phyloP scores from a whole-genome alignment of 1,140 invertebrate species.

The Psilanteris sp. region DNA sequence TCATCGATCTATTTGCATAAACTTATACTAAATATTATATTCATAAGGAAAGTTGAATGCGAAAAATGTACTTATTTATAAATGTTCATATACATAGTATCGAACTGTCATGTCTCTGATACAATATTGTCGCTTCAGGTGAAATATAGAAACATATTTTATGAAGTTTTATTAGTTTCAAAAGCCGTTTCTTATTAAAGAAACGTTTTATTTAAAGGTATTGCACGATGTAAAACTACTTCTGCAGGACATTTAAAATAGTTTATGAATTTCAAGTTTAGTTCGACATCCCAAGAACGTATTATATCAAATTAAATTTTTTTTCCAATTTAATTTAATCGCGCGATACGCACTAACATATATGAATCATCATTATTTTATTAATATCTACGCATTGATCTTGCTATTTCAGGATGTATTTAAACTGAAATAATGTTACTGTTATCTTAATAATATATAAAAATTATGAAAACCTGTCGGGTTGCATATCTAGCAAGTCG shows the following conservation, averaged over 20 bases:
- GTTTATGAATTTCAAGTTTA: constrained; percentile 2
- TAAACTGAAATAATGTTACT: constrained; percentile 29
- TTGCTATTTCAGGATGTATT: constrained; percentile 32
- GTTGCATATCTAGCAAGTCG: constrained; percentile 33
- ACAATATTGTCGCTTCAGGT: constrained; percentile 23
- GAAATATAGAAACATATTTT: constrained; percentile 27
- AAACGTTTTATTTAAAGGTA: constrained; percentile 8
- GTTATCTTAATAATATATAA: constrained; percentile 39
- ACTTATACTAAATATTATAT: constrained; percentile 27
- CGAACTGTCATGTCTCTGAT: constrained; percentile 7
- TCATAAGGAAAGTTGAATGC: constrained; percentile 10
- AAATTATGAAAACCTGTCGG: constrained; percentile 32
- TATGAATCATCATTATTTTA: constrained; percentile 16
- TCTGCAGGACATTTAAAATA: constrained; percentile 17
- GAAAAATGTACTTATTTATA: constrained; percentile 39
- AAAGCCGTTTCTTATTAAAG: constrained; percentile 26
- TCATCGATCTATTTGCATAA: constrained; percentile 48
- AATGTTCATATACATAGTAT: constrained; percentile 31
- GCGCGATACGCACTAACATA: constrained; percentile 3
- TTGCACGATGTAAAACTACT: background rate
- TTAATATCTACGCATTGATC: background rate
- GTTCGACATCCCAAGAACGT: no score
- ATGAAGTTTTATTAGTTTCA: constrained; percentile 14
- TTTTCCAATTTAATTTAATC: no score
- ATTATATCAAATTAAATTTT: no score